Evolutionary conservation across 2,797 vertebrate species (phyloP).

Genomic region (Enteromius mattozi): DNA sequence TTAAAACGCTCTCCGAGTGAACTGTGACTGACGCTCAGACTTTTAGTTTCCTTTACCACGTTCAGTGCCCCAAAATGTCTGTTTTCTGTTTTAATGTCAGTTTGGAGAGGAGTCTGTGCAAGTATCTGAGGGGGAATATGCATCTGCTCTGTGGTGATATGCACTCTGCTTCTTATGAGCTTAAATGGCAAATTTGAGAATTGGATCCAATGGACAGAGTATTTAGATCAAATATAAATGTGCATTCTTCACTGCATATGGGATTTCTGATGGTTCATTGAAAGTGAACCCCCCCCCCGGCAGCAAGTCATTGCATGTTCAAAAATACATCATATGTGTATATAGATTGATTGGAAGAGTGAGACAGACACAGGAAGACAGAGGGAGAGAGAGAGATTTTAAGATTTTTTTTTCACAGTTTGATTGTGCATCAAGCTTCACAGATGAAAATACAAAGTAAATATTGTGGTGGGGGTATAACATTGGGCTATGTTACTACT

Average conservation of each 20-base stretch:
- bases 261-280: conserved; percentile 9
- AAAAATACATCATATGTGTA: neutral
- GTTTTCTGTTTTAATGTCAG: conserved; percentile 18
- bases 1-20: neutral
- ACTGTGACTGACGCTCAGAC: neutral
- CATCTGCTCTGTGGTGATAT: conserved; percentile 18
- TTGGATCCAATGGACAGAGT: neutral
- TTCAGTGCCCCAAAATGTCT: neutral
- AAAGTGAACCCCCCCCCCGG: no score
- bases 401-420: neutral
- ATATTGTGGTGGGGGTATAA: neutral
- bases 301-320: neutral
- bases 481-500: neutral
- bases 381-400: conserved; percentile 9
- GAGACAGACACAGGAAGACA: neutral
- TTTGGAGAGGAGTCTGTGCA: neutral
- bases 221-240: conserved; percentile 22
- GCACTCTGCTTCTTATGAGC: conserved; percentile 8
- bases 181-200: conserved; percentile 21
- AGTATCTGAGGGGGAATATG: neutral
- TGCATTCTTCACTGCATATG: conserved; percentile 8
- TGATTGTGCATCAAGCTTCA: conserved; percentile 10
- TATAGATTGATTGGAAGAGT: neutral
- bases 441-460: neutral
- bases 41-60: neutral